phyloP scores from a whole-genome alignment of 1,140 invertebrate genomes.

The Drosophila watanabei region DNA sequence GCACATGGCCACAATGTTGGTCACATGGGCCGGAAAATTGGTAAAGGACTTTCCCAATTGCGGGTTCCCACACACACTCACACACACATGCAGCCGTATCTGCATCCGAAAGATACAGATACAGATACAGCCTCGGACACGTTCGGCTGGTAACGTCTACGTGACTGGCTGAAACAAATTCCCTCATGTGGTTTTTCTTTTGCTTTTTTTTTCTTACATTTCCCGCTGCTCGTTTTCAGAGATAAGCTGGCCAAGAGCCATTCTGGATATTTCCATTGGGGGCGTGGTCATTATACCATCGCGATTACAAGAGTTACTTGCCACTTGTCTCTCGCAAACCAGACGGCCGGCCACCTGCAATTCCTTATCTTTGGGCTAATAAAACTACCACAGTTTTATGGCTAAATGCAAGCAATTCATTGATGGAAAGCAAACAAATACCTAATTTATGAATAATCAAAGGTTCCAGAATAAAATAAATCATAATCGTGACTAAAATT shows the following conservation, averaged over 20 bases:
- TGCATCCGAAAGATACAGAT: conserved; percentile 26
- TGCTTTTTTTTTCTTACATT: not conserved
- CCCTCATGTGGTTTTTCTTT: conserved; percentile 11
- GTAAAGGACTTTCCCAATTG: conserved; percentile 54
- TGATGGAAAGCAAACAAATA: too few species aligned
- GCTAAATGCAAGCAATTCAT: too few species aligned
- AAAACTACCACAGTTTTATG: not conserved
- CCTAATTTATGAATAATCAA: too few species aligned
- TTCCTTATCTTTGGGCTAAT: not conserved
- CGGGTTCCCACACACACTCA: not conserved
- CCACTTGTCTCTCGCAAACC: not conserved
- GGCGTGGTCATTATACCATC: not conserved
- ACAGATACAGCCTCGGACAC: conserved; percentile 4
- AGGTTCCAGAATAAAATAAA: not conserved
- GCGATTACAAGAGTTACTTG: conserved; percentile 4
- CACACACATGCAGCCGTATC: conserved; percentile 3
- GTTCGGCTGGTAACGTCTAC: conserved; percentile 14
- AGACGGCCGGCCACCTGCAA: not conserved
- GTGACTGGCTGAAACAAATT: conserved; percentile 9
- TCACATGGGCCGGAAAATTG: conserved; percentile 33
- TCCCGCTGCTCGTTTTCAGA: not conserved
- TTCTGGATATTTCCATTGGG: not conserved
- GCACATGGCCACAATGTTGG: conserved; percentile 25
- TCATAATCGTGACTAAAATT: not conserved
- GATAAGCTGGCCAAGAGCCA: conserved; percentile 1